phyloP scores from a whole-genome alignment of 2,888 invertebrate species.

The Tenthredo amoena region DNA sequence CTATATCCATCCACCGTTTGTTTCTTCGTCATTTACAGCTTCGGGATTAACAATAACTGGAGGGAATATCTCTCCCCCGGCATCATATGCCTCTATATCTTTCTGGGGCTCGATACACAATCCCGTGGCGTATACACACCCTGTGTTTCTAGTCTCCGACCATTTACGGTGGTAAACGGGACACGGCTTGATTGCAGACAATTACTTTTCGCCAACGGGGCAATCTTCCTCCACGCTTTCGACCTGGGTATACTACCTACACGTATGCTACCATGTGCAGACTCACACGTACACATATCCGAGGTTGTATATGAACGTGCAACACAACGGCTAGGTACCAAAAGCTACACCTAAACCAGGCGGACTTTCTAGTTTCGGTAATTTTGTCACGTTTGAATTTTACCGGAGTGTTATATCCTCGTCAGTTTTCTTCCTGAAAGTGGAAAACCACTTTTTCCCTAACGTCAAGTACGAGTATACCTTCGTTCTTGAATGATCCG shows the following conservation, averaged over 20 bases:
- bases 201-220: conserved; percentile 52
- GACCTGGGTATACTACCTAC: neutral
- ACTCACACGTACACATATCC: too few relatives aligned
- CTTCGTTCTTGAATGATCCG: neutral
- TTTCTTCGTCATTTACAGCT: neutral
- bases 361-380: neutral
- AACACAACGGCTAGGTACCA: neutral
- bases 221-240: conserved; percentile 30
- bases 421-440: neutral
- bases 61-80: neutral
- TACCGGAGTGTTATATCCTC: neutral
- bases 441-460: neutral
- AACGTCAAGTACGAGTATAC: neutral
- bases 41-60: neutral
- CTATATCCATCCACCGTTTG: neutral
- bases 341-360: neutral
- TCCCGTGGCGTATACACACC: neutral
- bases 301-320: neutral
- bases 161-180: conserved; percentile 41
- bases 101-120: neutral
- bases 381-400: conserved; percentile 44
- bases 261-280: neutral
- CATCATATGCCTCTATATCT: neutral
- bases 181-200: conserved; percentile 52
- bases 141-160: conserved; percentile 8